phyloP scores from a whole-genome alignment of 2,888 invertebrate species.

The Ochropleura leucogaster region DNA sequence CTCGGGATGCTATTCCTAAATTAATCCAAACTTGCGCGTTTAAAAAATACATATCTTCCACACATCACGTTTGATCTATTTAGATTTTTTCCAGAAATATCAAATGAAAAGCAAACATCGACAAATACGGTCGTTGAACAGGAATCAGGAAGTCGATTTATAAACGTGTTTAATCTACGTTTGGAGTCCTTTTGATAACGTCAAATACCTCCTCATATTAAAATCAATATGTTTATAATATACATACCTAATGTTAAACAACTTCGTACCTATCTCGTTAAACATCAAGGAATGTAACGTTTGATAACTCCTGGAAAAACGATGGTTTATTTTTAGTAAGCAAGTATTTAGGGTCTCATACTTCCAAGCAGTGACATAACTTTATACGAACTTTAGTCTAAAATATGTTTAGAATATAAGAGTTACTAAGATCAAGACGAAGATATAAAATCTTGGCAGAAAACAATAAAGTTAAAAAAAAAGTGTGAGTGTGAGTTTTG shows the following conservation, averaged over 20 bases:
- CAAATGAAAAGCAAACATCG: conserved; percentile 32
- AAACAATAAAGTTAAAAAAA: too few relatives aligned
- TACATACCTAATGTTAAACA: conserved; percentile 1
- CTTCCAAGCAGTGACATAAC: too few relatives aligned
- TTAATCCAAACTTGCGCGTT: neutral
- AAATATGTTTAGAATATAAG: too few relatives aligned
- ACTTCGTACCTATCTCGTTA: neutral
- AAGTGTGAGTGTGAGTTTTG: too few relatives aligned
- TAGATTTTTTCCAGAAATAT: conserved; percentile 2
- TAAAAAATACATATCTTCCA: neutral
- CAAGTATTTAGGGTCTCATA: too few relatives aligned
- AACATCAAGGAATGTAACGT: neutral
- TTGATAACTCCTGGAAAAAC: neutral
- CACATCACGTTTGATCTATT: neutral
- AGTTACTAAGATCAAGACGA: too few relatives aligned
- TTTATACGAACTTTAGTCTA: too few relatives aligned
- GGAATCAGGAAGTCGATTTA: conserved; percentile 14
- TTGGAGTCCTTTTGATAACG: conserved; percentile 23
- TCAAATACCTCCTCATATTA: neutral
- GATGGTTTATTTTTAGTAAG: neutral
- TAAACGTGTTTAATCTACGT: conserved; percentile 18
- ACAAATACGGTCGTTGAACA: neutral
- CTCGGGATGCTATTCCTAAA: too few relatives aligned
- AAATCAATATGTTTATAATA: conserved; percentile 8
- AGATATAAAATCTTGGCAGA: too few relatives aligned